Evolutionary conservation across 2,797 vertebrate species (phyloP).

Genomic region (Enteromius afrohamiltoni): DNA sequence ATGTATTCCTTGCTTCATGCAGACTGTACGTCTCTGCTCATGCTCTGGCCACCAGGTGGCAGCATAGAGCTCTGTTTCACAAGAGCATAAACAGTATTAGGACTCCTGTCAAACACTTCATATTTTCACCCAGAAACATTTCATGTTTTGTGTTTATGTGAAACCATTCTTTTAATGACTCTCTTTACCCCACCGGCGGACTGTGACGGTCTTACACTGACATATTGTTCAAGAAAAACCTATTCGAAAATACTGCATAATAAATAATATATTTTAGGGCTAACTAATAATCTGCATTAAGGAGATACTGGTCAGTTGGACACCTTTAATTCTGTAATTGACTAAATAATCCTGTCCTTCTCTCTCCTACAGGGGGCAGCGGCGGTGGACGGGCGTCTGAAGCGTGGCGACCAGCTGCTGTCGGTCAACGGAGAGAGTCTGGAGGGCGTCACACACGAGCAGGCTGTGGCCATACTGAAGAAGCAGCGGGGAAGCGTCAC

Average conservation of each 20-base stretch:
- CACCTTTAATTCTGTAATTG: not conserved
- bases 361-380: slow-evolving; percentile 84
- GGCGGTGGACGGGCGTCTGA: slow-evolving; percentile 86
- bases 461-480: slow-evolving; percentile 90
- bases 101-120: not conserved
- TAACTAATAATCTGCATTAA: not conserved
- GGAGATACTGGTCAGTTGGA: not conserved
- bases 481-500: slow-evolving; percentile 86
- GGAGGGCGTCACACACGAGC: slow-evolving; percentile 89
- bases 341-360: not conserved
- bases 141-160: not conserved
- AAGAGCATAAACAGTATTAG: not conserved
- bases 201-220: not conserved
- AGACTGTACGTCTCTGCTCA: not conserved
- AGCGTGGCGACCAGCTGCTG: slow-evolving; percentile 91
- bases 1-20: not conserved
- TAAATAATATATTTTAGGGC: not conserved
- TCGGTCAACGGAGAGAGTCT: slow-evolving; percentile 88
- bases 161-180: not conserved
- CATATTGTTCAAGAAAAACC: not conserved
- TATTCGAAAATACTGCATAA: not conserved
- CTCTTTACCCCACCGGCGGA: too few species aligned
- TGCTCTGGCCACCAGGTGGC: slow-evolving; percentile 35
- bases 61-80: slow-evolving; percentile 25
- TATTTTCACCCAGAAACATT: not conserved